Conservation (phyloP, 2,797 vertebrate species). For the Xyrichtys novacula region DNA sequence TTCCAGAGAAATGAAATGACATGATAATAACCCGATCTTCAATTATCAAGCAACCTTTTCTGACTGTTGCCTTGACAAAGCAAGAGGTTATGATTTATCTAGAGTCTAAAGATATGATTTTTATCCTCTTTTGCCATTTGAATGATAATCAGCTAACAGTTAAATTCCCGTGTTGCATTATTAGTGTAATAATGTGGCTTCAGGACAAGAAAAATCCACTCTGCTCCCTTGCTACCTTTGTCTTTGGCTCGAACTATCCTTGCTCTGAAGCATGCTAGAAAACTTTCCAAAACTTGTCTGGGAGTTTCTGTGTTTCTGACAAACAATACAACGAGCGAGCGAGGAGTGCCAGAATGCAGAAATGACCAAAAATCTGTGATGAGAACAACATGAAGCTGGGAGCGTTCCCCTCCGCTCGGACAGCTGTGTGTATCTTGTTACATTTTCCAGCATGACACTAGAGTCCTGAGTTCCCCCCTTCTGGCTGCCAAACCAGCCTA, state of each 20-base stretch:
- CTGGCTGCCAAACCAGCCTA: slow-evolving; percentile 69
- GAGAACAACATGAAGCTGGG: slow-evolving; percentile 48
- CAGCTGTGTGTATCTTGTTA: slow-evolving; percentile 80
- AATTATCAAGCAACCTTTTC: not conserved
- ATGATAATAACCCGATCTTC: not conserved
- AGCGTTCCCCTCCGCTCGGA: slow-evolving; percentile 58
- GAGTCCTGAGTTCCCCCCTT: slow-evolving; percentile 62
- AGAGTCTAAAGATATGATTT: not conserved
- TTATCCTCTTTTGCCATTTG: not conserved
- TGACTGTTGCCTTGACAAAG: not conserved
- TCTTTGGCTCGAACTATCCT: not conserved
- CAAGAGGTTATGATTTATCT: not conserved
- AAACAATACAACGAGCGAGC: slow-evolving; percentile 39
- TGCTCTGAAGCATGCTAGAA: not conserved
- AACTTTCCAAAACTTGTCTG: not conserved
- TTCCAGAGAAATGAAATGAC: not conserved
- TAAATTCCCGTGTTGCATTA: not conserved
- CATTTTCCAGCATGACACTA: slow-evolving; percentile 80
- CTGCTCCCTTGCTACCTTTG: not conserved
- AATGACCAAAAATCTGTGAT: slow-evolving; percentile 32
- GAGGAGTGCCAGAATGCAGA: slow-evolving; percentile 10
- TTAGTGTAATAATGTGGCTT: not conserved
- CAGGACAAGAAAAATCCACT: not conserved
- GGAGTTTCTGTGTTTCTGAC: slow-evolving; percentile 25
- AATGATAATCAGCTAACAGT: not conserved